A percentile compares a stretch with the other conserved stretches of the same genome.
phyloP scores from a whole-genome alignment of 2,888 invertebrate species.

The Drosophila buzzatii region DNA sequence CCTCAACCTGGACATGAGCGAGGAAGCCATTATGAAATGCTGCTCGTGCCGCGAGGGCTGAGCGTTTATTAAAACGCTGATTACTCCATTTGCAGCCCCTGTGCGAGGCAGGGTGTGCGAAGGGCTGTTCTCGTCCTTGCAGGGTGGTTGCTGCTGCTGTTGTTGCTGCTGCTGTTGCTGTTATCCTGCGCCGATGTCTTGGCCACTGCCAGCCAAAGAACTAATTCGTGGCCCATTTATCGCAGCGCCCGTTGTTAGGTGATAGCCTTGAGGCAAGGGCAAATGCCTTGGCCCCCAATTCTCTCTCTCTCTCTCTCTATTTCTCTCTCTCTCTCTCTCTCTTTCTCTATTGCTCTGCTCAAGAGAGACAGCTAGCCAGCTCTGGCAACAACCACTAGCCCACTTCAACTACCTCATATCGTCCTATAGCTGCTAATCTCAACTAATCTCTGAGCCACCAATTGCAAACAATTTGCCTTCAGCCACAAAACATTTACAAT shows the following conservation, averaged over 20 bases:
- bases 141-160: conserved; percentile 28
- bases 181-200: conserved; percentile 15
- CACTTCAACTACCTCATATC: conserved; percentile 22
- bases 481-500: neutral
- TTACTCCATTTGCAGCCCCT: conserved; percentile 64
- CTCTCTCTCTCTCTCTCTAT: neutral
- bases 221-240: conserved; percentile 56
- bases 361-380: conserved; percentile 6
- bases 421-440: conserved; percentile 13
- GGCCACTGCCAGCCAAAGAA: conserved; percentile 34
- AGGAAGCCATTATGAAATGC: conserved; percentile 74
- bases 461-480: conserved; percentile 14
- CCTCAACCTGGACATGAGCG: neutral
- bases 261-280: conserved; percentile 24
- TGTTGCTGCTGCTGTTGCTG: neutral
- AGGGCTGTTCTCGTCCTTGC: conserved; percentile 16
- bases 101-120: conserved; percentile 13
- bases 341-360: conserved; percentile 12
- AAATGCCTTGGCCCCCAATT: neutral
- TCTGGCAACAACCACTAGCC: neutral
- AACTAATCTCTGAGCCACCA: conserved; percentile 16
- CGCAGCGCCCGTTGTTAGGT: conserved; percentile 14
- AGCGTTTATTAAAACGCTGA: conserved; percentile 67
- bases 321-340: neutral
- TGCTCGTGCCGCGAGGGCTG: conserved; percentile 32